phyloP scores from a whole-genome alignment of 1,140 invertebrate genomes.

The Lordiphosa clarofinis region DNA sequence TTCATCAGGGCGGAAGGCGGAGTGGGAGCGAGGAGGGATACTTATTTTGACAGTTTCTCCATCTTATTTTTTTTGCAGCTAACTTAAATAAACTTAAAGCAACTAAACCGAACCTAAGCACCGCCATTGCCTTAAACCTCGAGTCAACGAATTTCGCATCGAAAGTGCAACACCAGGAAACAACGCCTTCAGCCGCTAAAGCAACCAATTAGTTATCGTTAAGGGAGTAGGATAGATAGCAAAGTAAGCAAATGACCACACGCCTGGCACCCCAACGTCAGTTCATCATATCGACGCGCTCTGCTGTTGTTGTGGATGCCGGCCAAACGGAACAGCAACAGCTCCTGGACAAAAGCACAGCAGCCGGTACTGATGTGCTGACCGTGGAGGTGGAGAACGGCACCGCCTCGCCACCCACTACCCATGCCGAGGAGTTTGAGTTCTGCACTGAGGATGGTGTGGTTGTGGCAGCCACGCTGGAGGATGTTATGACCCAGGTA shows the following conservation, averaged over 20 bases:
- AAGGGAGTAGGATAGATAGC: background rate
- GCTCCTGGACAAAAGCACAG: background rate
- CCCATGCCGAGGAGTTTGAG: slow-evolving; percentile 50
- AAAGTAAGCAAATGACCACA: slow-evolving; percentile 68
- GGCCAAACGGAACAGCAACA: slow-evolving; percentile 36
- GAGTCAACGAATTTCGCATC: slow-evolving; percentile 57
- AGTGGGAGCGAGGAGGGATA: background rate
- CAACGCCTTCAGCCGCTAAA: slow-evolving; percentile 7
- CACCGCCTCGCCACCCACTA: slow-evolving; percentile 13
- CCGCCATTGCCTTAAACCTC: slow-evolving; percentile 64
- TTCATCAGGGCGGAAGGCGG: slow-evolving; percentile 3
- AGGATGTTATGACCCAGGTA: slow-evolving; percentile 75
- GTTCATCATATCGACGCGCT: slow-evolving; percentile 67
- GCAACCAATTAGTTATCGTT: background rate
- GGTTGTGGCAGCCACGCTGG: slow-evolving; percentile 66
- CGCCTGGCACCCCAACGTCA: slow-evolving; percentile 70
- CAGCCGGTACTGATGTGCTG: slow-evolving; percentile 20
- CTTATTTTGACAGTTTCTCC: slow-evolving; percentile 5
- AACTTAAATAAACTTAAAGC: slow-evolving; percentile 28
- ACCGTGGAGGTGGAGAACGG: slow-evolving; percentile 41
- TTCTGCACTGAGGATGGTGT: slow-evolving; percentile 67
- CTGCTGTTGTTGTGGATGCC: slow-evolving; percentile 41
- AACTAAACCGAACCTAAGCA: slow-evolving; percentile 40
- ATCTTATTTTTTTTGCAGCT: slow-evolving; percentile 37
- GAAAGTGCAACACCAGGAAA: slow-evolving; percentile 23